Evolutionary conservation across 1,140 invertebrate genomes (phyloP), one percentile per base, ranked within the genome.

Genomic region (Drosophila setifemur): DNA sequence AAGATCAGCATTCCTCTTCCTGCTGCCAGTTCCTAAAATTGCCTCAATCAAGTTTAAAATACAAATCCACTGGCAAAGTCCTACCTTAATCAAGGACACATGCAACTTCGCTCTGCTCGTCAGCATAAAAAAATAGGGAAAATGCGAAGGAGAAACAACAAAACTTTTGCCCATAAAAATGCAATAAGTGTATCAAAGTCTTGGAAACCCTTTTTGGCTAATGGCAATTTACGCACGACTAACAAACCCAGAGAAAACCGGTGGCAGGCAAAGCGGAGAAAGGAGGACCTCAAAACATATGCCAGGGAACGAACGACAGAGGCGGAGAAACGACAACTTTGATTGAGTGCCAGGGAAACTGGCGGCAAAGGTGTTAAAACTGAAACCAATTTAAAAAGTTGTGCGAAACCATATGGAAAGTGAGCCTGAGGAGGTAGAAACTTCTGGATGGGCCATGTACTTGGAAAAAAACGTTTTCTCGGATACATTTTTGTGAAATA

Each of bases 361-460:
- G 64, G 28, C 74, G 61, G 68, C 55, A 49, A 63, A 78, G 79
- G 78, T 83, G 79, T 74, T 73, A 83, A 83, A 78, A 83, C 76
- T 77, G 81, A 83, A 83, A 83, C 79, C 79, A 83, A 83, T 83
- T 83, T 83, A 83, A 83, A 82, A 83, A 83, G 79, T 83, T 83
- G 48, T 58, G 74, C 64, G 48, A 70, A 73, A 74, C 74, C 78
- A 83, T 83, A 83, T 85, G 78, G 79, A 73, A 73, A 81, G 55
- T 66, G 58, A 64, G 61, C 40, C 50, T 64, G 43, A 29, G 61
- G 33, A 23, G 25, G 61, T 7, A 19, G 33, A 5, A 66, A 49
- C 43, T 48, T 66, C 33, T 19, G 23, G 21, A 23, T 28, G 47
- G 49, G 31, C 37, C 43, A 26, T 68, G 12, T 26, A 60, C 57